Conservation (phyloP, 2,888 invertebrate species). For the Ornithoptera alexandrae region DNA sequence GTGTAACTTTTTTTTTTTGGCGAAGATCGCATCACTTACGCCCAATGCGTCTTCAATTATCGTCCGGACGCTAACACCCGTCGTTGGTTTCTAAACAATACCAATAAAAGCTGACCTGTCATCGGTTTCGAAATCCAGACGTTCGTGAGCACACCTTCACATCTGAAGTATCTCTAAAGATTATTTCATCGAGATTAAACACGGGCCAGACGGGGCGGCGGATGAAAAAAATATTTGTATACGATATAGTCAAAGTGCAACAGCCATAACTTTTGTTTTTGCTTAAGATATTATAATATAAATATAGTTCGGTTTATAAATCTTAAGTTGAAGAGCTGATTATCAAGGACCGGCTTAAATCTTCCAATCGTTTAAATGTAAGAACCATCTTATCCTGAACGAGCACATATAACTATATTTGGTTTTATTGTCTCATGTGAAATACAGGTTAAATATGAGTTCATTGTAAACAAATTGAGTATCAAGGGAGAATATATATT, state of each 20-base stretch:
- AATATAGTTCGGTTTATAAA: too few species aligned
- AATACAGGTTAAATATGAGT: too few species aligned
- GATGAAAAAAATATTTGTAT: slow-evolving; percentile 8
- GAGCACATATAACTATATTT: too few species aligned
- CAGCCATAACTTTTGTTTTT: too few species aligned
- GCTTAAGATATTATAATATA: too few species aligned
- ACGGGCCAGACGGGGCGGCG: neutral
- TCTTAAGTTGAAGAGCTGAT: too few species aligned
- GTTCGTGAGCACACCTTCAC: slow-evolving; percentile 7
- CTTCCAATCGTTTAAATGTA: too few species aligned
- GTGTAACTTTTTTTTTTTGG: slow-evolving; percentile 21
- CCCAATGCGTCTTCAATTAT: slow-evolving; percentile 69
- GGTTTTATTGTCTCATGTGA: too few species aligned
- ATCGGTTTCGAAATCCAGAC: slow-evolving; percentile 34
- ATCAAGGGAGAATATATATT: too few species aligned
- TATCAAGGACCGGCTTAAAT: too few species aligned
- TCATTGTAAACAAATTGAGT: too few species aligned
- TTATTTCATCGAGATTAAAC: slow-evolving; percentile 11
- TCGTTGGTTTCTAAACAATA: slow-evolving; percentile 59
- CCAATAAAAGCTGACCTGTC: slow-evolving; percentile 41
- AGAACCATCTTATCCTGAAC: too few species aligned
- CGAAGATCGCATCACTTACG: slow-evolving; percentile 42
- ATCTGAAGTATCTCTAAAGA: slow-evolving; percentile 2
- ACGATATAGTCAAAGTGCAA: neutral
- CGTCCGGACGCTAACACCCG: slow-evolving; percentile 52